Evolutionary conservation across 1,140 invertebrate genomes (phyloP), one percentile per base, ranked within the genome.

Genomic region (Camponotus floridanus): DNA sequence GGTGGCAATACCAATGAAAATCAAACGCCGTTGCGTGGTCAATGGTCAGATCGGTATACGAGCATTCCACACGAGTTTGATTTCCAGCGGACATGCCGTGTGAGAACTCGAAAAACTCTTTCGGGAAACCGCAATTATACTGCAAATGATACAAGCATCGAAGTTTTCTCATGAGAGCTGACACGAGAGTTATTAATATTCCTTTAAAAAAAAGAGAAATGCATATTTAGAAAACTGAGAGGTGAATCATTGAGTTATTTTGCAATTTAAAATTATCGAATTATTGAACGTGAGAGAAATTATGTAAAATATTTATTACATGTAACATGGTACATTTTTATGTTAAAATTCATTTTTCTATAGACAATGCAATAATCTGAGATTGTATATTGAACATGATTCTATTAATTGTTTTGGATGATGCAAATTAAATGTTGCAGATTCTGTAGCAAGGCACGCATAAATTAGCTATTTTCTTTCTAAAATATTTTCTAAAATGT

Each of bases 1-100:
- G 70, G 65, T 67, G 89, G 74, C 87, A 81, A 89, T 87, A 87
- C 70, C 74, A 74, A 64, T 74, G 64, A 64, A 87, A 89, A 90
- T 90, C 88, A 87, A 87, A 68, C 81, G 61, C 70, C 80, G 68
- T 68, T 70, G 73, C 88, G 73, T 76, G 85, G 71, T 84, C 88
- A 74, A 86, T 71, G 74, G 74, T 84, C 85, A 70, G 73, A 55
- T 31, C 59, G 74, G 74, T 65, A 87, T 79, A 33, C 78, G 39
- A 31, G 33, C 80, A 70, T 76, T 59, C 67, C 31, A 51, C 64
- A 39, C 65, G 36, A 65, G 76, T 59, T 89, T 70, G 88, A 87
- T 78, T 90, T 83, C 33, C 78, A 57, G 57, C 81, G 59, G 85
- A 70, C 88, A 62, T 70, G 55, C 51, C 62, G 13, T 26, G 6